Conservation (phyloP, 2,113 vertebrate genomes). For the Datnioides undecimradiatus region DNA sequence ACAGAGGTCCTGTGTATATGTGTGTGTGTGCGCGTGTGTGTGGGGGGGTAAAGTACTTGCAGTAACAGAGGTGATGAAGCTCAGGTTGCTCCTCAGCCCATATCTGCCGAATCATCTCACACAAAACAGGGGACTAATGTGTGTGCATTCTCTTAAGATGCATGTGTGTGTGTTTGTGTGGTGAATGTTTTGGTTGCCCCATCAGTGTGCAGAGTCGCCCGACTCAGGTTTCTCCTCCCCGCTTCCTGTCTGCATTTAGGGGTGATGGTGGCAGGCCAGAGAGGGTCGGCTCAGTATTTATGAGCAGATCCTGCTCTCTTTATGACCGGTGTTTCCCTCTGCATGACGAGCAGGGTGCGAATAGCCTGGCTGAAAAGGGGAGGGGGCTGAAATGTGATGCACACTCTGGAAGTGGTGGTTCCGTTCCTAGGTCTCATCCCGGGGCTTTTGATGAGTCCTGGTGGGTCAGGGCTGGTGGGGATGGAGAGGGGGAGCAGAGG, state of each 20-base stretch:
- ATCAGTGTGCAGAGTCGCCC: slow-evolving; percentile 26
- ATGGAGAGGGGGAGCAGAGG: background rate
- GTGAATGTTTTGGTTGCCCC: slow-evolving; percentile 57
- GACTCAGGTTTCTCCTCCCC: slow-evolving; percentile 52
- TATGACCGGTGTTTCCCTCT: slow-evolving; percentile 73
- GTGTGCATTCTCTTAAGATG: background rate
- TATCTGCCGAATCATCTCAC: background rate
- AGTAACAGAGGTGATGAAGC: background rate
- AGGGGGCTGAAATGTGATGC: slow-evolving; percentile 57
- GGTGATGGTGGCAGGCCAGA: slow-evolving; percentile 21
- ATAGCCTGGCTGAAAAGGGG: slow-evolving; percentile 4
- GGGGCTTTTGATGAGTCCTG: slow-evolving; percentile 46
- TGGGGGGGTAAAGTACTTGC: too few species aligned
- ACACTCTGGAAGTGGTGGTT: slow-evolving; percentile 40
- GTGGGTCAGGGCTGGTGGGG: slow-evolving; percentile 14
- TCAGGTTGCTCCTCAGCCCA: slow-evolving; percentile 15
- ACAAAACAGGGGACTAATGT: background rate
- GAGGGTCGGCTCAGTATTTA: slow-evolving; percentile 56
- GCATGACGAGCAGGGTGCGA: slow-evolving; percentile 48
- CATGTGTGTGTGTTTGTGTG: slow-evolving; percentile 6
- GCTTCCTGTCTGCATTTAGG: slow-evolving; percentile 52
- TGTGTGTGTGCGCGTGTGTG: background rate
- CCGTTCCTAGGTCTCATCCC: slow-evolving; percentile 47
- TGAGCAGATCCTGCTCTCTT: slow-evolving; percentile 61
- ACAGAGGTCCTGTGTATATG: background rate